phyloP scores from a whole-genome alignment of 2,888 invertebrate genomes.

The Callinectes sapidus region DNA sequence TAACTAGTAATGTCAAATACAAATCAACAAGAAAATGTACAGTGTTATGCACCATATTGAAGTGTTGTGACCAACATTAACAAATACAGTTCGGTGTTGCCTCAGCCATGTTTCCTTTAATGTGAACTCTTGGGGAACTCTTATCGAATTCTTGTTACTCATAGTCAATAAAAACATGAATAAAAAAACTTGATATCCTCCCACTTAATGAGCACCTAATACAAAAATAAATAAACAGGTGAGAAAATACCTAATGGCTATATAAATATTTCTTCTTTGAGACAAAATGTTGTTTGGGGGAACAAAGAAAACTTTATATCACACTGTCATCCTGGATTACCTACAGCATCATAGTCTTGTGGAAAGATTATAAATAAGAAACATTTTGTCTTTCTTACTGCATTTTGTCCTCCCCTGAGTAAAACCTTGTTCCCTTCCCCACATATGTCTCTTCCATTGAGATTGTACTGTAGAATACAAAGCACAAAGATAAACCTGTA shows the following conservation, averaged over 20 bases:
- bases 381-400: background rate
- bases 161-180: background rate
- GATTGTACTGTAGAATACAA: background rate
- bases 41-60: background rate
- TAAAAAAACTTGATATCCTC: background rate
- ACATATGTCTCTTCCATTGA: background rate
- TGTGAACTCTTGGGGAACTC: background rate
- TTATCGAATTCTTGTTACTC: slow-evolving; percentile 13
- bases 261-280: background rate
- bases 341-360: background rate
- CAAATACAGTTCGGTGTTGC: background rate
- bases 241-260: background rate
- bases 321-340: background rate
- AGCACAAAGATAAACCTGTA: background rate
- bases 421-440: background rate
- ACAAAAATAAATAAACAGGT: background rate
- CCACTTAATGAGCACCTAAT: background rate
- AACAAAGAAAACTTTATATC: background rate
- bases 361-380: background rate
- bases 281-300: background rate
- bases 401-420: background rate
- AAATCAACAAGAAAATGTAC: background rate
- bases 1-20: background rate
- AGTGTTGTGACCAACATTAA: background rate
- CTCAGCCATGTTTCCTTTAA: background rate